A percentile compares a stretch with the other conserved stretches of the same genome.
These are phyloP conservation scores for Notocelia uddmanniana DNA, from an alignment of 2,888 invertebrate species.

Conservation along the genomic window DNA sequence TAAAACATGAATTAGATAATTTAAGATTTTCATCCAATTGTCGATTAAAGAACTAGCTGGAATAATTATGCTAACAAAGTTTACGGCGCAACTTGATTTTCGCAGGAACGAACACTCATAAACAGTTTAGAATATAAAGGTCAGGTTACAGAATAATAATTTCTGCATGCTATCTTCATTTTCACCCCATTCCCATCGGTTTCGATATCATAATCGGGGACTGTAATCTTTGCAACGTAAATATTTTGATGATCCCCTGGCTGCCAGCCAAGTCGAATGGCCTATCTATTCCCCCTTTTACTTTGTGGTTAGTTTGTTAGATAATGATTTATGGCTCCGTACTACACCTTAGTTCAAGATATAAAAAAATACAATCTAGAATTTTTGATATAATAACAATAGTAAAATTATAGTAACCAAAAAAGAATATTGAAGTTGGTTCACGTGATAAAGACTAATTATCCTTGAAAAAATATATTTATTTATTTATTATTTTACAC, in stretches of 20 bases:
- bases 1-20: no score
- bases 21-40: no score
- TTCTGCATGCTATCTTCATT: constrained; percentile 19
- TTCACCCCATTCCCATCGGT: constrained; percentile 29
- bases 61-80: no score
- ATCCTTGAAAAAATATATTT: no score
- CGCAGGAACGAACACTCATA: not conserved
- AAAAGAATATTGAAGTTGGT: no score
- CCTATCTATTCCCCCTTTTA: constrained; percentile 22
- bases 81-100: no score
- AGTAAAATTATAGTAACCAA: not conserved
- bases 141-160: not conserved
- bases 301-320: constrained; percentile 34
- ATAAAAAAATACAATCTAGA: not conserved
- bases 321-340: constrained; percentile 28
- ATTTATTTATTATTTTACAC: no score
- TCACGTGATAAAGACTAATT: no score
- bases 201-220: constrained; percentile 29
- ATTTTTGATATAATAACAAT: not conserved
- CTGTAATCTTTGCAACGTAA: constrained; percentile 38
- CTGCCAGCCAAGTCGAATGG: constrained; percentile 28
- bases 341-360: constrained; percentile 3
- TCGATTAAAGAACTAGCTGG: no score
- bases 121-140: not conserved
- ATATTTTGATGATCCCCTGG: constrained; percentile 43